phyloP scores from a whole-genome alignment of 2,888 invertebrate genomes.

The Clanis bilineata region DNA sequence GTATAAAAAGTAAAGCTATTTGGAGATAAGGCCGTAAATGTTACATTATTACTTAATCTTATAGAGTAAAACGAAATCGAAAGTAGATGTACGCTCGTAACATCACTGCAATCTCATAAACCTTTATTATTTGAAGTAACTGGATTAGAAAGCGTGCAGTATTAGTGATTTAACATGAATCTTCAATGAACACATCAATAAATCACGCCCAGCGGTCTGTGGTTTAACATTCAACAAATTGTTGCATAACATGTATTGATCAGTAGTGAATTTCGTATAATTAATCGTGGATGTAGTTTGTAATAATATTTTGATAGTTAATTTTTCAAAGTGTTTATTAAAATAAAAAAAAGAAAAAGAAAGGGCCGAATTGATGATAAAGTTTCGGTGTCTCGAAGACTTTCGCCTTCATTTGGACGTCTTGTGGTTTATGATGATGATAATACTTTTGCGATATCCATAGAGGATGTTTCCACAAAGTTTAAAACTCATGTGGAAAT shows the following conservation, averaged over 20 bases:
- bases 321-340: no score
- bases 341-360: no score
- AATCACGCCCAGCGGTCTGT: background rate
- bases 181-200: background rate
- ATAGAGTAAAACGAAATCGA: background rate
- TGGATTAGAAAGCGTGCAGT: slow-evolving; percentile 8
- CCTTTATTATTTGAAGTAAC: background rate
- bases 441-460: no score
- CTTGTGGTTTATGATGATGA: no score
- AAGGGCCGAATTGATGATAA: no score
- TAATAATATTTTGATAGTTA: no score
- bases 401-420: no score
- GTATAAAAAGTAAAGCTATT: no score
- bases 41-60: background rate
- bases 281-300: background rate
- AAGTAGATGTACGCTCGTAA: background rate
- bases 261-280: background rate
- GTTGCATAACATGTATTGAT: background rate
- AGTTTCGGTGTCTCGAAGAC: no score
- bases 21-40: no score
- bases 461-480: no score
- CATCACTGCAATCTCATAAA: background rate
- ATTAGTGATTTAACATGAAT: background rate
- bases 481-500: no score
- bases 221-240: slow-evolving; percentile 6